phyloP scores from a whole-genome alignment of 2,113 vertebrate genomes.

The Psittacus erithacus region DNA sequence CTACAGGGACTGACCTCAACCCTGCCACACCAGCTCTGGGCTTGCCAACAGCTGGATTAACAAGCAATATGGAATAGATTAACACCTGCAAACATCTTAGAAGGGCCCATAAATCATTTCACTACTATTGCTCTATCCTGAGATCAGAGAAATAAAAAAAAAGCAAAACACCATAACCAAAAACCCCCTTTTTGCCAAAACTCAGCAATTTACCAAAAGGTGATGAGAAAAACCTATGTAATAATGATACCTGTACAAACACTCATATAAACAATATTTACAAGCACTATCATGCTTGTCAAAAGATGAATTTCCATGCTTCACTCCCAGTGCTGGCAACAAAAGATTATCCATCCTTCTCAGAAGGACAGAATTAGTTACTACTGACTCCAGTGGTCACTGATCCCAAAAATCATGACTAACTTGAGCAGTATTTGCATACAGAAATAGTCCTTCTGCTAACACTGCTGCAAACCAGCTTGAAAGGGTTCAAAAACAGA shows the following conservation, averaged over 20 bases:
- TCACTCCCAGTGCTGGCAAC: neutral
- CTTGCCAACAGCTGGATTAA: fast-evolving
- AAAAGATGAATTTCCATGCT: neutral
- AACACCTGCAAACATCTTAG: neutral
- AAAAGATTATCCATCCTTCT: neutral
- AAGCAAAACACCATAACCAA: too few relatives aligned
- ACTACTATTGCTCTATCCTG: neutral
- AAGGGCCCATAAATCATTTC: neutral
- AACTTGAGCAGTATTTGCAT: neutral
- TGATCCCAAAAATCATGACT: neutral
- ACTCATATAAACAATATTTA: neutral
- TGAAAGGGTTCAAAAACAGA: fast-evolving
- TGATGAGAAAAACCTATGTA: neutral
- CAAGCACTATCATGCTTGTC: neutral
- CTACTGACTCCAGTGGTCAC: neutral
- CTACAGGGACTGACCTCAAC: neutral
- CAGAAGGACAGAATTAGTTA: neutral
- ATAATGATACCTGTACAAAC: neutral
- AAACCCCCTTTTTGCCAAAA: neutral
- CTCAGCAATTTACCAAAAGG: neutral
- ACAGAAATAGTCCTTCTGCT: neutral
- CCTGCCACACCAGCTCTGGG: neutral
- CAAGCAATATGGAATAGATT: neutral
- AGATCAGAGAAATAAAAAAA: neutral
- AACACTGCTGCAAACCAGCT: neutral